Evolutionary conservation across 2,797 vertebrate species (phyloP).

Genomic region (Trematomus bernacchii): DNA sequence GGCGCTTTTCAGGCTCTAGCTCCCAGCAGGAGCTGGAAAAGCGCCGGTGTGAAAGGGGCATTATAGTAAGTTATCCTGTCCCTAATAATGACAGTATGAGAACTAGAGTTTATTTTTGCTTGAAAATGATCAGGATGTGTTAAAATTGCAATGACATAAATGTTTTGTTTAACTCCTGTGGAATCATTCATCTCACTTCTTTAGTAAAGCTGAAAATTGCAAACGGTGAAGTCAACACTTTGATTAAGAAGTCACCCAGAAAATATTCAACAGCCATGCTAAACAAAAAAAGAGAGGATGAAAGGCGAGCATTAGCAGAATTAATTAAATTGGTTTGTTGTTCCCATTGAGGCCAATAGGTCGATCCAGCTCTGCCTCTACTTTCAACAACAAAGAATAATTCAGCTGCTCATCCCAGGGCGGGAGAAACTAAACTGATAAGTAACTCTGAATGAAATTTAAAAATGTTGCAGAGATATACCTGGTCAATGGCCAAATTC

Average conservation of each 20-base stretch:
- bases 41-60: too few species aligned
- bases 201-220: conserved; percentile 22
- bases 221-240: conserved; percentile 23
- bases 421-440: conserved; percentile 26
- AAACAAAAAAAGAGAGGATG: conserved; percentile 40
- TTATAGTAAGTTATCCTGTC: conserved; percentile 14
- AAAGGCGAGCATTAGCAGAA: conserved; percentile 53
- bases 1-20: too few species aligned
- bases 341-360: conserved; percentile 43
- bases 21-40: too few species aligned
- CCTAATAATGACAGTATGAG: conserved; percentile 6
- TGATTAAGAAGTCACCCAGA: conserved; percentile 43
- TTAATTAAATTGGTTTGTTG: conserved; percentile 66
- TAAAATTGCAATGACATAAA: conserved; percentile 1
- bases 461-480: conserved; percentile 19
- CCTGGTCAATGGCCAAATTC: background rate
- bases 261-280: conserved; percentile 18
- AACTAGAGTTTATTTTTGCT: conserved; percentile 13
- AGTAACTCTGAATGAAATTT: conserved; percentile 11
- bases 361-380: conserved; percentile 40
- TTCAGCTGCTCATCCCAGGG: conserved; percentile 45
- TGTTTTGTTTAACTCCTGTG: background rate
- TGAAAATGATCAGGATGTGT: conserved; percentile 1
- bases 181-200: conserved; percentile 21
- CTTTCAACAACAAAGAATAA: conserved; percentile 57